Evolutionary conservation across 2,888 invertebrate genomes (phyloP), one percentile per base, ranked within the genome.

Genomic region (Pandemis cinnamomeana): DNA sequence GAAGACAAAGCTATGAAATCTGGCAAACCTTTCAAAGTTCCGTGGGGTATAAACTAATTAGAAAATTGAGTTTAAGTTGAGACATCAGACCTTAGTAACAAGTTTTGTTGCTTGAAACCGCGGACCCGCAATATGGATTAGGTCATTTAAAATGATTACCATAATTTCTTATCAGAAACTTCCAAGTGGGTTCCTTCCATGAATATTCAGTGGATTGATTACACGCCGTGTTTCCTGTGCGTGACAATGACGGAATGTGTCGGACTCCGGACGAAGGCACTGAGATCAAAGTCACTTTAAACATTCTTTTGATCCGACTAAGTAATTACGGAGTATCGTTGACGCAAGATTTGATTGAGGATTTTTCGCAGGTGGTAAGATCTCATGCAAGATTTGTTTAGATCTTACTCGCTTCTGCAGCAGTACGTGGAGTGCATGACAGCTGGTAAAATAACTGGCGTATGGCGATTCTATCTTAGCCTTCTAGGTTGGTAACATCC

Each of bases 71-170:
- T 85, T 84, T 80, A 81, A 82, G 83, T 86, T 84, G 84, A 82
- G 82, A 84, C 86, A 86, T 86, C 85, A 85, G 80, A 81, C 83
- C 80, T 80, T 78, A 78, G 80, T 83, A 83, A 86, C 86, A 88
- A 89, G 85, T 88, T 87, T 85, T 83, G 83, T 84, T 81, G 81
- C 80, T 78, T 78, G 79, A 80, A 87, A 86, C 85, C 86, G 82
- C 77, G 80, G 80, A 81, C 77, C 81, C 85, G 83, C 88, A 90
- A 87, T 89, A 89, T 89, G 89, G 91, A 90, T 90, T 87, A 87
- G 89, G 87, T 90, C 89, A 88, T 90, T 89, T 89, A 88, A 89
- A 91, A 89, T 89, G 82, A 91, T 91, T 90, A 89, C 87, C 89
- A 90, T 90, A 90, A 91, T 90, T 89, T 88, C 88, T 88, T 89